Percentiles rank a stretch among this genome's conserved stretches.
Evolutionary conservation across 2,113 vertebrate genomes (phyloP).

Genomic region (Triplophysa tibetana): DNA sequence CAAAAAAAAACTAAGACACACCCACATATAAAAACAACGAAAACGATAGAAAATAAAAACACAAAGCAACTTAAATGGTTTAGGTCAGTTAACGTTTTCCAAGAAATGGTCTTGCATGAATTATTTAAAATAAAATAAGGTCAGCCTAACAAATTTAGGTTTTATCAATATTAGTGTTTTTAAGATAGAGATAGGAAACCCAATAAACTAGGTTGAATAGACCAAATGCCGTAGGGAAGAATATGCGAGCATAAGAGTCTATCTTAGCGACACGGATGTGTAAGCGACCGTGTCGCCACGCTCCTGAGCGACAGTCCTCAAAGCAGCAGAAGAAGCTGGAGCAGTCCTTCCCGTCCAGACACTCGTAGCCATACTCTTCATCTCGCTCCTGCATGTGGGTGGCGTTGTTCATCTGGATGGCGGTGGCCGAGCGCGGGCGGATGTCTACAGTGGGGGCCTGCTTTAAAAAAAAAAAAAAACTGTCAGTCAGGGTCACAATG

Average conservation of each 20-base stretch:
- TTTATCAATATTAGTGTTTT: constrained; percentile 51
- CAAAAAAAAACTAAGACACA: constrained; percentile 16
- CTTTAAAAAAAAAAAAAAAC: constrained; percentile 53
- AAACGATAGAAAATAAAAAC: constrained; percentile 23
- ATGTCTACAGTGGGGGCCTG: constrained; percentile 98
- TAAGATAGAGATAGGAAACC: constrained; percentile 98
- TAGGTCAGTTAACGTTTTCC: constrained; percentile 1
- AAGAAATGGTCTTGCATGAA: constrained; percentile 59
- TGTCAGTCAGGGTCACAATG: constrained; percentile 51
- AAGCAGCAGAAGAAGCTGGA: constrained; percentile 99
- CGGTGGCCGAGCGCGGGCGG: constrained; percentile 92
- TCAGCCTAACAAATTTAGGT: constrained; percentile 48
- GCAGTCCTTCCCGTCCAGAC: constrained; percentile 98
- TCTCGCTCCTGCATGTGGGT: constrained; percentile 96
- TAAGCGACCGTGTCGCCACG: constrained; percentile 94
- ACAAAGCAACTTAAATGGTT: neutral
- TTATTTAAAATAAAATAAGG: constrained; percentile 57
- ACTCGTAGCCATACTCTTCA: constrained; percentile 96
- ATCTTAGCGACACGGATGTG: constrained; percentile 97
- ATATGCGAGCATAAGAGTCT: constrained; percentile 98
- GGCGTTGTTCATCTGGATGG: constrained; percentile 99
- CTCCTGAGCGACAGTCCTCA: constrained; percentile 95
- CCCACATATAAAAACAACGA: neutral
- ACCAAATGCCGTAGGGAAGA: constrained; percentile 96
- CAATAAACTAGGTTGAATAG: constrained; percentile 98